phyloP scores from a whole-genome alignment of 1,140 invertebrate species.

The Metopolophium dirhodum region DNA sequence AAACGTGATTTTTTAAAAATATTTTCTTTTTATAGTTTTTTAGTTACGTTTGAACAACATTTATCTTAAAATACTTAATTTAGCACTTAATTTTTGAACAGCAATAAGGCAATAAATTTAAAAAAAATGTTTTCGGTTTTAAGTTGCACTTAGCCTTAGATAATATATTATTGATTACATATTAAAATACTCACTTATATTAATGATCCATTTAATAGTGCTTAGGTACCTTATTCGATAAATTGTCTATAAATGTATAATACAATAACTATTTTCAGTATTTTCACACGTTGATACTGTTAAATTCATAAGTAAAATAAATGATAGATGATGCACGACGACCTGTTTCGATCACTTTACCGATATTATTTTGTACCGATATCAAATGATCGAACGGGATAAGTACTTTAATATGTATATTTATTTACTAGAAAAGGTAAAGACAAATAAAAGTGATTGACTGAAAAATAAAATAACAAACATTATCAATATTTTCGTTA shows the following conservation, averaged over 20 bases:
- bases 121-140: background rate
- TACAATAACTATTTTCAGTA: background rate
- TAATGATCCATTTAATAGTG: background rate
- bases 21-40: too few species aligned
- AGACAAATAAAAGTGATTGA: background rate
- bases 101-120: too few species aligned
- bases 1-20: too few species aligned
- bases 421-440: background rate
- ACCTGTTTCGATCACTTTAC: background rate
- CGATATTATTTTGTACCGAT: background rate
- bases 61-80: too few species aligned
- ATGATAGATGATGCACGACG: background rate
- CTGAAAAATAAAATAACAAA: too few species aligned
- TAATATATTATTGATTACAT: background rate
- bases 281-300: background rate
- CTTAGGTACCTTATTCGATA: background rate
- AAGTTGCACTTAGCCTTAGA: background rate
- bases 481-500: background rate
- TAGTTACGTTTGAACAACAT: too few species aligned
- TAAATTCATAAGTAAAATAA: background rate
- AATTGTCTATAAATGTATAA: background rate
- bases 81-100: too few species aligned
- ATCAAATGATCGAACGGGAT: background rate
- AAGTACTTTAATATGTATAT: background rate
- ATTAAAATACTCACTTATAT: background rate